Evolutionary conservation across 2,113 vertebrate genomes (phyloP), one percentile per base, ranked within the genome.

Genomic region (Monarcha castaneiventris): DNA sequence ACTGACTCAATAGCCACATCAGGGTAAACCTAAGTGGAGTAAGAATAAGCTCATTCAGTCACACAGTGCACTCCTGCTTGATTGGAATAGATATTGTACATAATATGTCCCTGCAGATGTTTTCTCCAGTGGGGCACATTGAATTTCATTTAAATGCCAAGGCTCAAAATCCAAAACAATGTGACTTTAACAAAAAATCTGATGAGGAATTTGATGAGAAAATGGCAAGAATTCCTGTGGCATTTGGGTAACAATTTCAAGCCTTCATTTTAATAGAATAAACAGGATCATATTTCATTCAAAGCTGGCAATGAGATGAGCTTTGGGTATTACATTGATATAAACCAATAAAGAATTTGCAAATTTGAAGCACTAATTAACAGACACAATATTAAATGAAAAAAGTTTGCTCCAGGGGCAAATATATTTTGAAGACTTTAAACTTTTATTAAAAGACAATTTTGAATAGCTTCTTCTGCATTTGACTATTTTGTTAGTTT

Each of bases 341-440:
- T 98, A 98, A 98, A 98, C 98, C 97, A 98, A 98, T 98, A 98
- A 98, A 98, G 98, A 98, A 98, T 98, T 98, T 98, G 98, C 98
- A 98, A 98, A 98, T 98, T 98, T 98, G 98, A 98, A 98, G 98
- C 98, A 98, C 98, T 98, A 98, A 98, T 99, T 98, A 99, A 98
- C 98, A 98, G 97, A 97, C 98, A 98, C 97, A 98, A 98, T 98
- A 98, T 98, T 98, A 98, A 98, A 98, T 98, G 98, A 98, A 98
- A 98, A 98, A 98, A 98, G 98, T 98, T 98, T 98, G 98, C 98
- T 98, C 98, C 97, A 96, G 98, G 98, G 98, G 98, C 97, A 98
- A 98, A 98, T 98, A 98, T 97, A 98, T 98, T 98, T 98, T 98
- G 98, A 98, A 98, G 98, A 98, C 98, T 98, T 98, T 97, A 98